Conservation (phyloP, 1,140 invertebrate species). For the Aphidius gifuensis region DNA sequence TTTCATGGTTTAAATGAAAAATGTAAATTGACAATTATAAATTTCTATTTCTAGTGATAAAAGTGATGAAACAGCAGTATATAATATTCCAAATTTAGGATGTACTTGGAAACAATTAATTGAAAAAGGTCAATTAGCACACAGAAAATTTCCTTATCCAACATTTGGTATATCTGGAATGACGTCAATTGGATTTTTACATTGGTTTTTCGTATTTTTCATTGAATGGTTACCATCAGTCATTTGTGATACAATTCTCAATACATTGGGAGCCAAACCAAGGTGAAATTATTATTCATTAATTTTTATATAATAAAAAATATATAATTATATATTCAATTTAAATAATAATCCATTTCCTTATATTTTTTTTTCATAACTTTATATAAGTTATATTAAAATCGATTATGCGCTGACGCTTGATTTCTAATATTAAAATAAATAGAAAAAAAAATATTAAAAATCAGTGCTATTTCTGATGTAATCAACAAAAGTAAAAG, state of each 20-base stretch:
- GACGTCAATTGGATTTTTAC: constrained; percentile 29
- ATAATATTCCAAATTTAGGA: constrained; percentile 32
- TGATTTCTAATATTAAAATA: background rate
- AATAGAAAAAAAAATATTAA: too few species aligned
- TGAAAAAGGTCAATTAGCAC: constrained; percentile 32
- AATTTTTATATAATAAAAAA: too few species aligned
- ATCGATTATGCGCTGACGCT: too few species aligned
- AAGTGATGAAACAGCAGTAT: constrained; percentile 24
- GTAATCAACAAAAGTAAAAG: too few species aligned
- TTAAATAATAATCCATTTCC: too few species aligned
- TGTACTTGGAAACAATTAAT: constrained; percentile 42
- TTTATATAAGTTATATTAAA: background rate
- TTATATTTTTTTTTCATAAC: background rate
- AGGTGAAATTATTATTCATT: constrained; percentile 31
- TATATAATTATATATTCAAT: too few species aligned
- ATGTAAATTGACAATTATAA: too few species aligned
- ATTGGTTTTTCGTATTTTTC: constrained; percentile 37
- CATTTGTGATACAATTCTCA: constrained; percentile 36
- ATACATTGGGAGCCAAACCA: constrained; percentile 31
- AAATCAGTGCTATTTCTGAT: too few species aligned
- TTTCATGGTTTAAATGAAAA: too few species aligned
- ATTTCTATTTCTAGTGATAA: constrained; percentile 18
- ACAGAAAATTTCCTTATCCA: constrained; percentile 38
- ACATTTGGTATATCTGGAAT: constrained; percentile 42
- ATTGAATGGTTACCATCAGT: constrained; percentile 43